A percentile compares a stretch with the other conserved stretches of the same genome.
Conservation (phyloP, 2,888 invertebrate genomes). For the Seladonia tumulorum region DNA sequence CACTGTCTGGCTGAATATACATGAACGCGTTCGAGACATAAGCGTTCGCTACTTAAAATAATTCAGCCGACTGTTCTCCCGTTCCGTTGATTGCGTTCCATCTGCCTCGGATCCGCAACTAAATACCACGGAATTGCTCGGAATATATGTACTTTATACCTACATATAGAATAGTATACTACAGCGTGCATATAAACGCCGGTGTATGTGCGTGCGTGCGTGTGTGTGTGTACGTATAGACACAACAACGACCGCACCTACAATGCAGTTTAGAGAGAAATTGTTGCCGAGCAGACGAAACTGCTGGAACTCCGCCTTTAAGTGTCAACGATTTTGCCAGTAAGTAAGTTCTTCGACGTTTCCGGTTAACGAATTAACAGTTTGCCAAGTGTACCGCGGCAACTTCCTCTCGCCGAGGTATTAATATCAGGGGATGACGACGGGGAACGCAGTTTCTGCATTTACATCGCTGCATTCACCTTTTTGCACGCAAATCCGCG, state of each 20-base stretch:
- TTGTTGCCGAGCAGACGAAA: conserved; percentile 26
- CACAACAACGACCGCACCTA: background rate
- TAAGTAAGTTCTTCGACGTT: conserved; percentile 26
- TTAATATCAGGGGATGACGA: background rate
- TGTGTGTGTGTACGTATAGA: background rate
- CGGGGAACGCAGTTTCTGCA: background rate
- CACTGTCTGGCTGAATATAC: conserved; percentile 62
- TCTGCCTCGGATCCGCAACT: conserved; percentile 41
- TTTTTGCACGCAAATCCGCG: background rate
- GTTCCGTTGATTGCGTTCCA: conserved; percentile 52
- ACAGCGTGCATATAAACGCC: background rate
- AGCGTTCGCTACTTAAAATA: conserved; percentile 66
- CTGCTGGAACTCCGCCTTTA: conserved; percentile 19
- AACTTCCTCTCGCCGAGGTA: background rate
- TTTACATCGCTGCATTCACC: background rate
- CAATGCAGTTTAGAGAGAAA: conserved; percentile 24
- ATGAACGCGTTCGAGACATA: conserved; percentile 64
- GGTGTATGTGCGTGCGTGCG: background rate
- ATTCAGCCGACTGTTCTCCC: conserved; percentile 61
- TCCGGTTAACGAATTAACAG: conserved; percentile 11
- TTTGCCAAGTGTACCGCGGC: conserved; percentile 4
- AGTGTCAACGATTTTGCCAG: conserved; percentile 19
- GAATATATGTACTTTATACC: conserved; percentile 15
- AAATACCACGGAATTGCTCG: conserved; percentile 31
- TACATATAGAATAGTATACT: background rate